Conservation (phyloP, 2,888 invertebrate genomes). For the Cremastinae sp. region DNA sequence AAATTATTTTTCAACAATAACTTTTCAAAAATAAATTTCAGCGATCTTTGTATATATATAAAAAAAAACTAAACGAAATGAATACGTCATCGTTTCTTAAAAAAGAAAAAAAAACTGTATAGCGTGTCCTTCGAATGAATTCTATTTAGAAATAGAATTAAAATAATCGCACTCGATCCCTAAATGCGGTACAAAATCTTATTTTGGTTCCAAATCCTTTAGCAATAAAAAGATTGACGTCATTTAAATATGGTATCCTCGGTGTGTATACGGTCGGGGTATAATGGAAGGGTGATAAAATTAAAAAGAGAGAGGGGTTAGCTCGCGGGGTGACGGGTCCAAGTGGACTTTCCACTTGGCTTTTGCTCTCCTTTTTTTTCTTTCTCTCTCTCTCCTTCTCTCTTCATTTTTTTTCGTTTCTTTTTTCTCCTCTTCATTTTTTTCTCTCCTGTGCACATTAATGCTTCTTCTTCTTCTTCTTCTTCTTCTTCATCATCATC, state of each 20-base stretch:
- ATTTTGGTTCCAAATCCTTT: no score
- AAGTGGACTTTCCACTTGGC: conserved; percentile 54
- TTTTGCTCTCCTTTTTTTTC: conserved; percentile 43
- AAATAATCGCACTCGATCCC: neutral
- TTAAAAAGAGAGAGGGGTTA: conserved; percentile 3
- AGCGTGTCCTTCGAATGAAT: no score
- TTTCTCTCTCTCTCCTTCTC: neutral
- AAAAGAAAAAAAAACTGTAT: no score
- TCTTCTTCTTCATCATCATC: conserved; percentile 21
- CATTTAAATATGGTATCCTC: no score
- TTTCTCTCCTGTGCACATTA: neutral
- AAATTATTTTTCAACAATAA: no score
- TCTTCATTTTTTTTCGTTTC: neutral
- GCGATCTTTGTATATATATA: no score
- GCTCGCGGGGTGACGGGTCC: conserved; percentile 4
- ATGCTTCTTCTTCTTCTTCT: conserved; percentile 6
- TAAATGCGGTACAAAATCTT: no score
- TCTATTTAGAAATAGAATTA: neutral
- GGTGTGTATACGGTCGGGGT: neutral
- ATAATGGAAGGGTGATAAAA: conserved; percentile 20
- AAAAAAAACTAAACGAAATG: no score
- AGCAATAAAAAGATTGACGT: no score
- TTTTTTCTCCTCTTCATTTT: conserved; percentile 4
- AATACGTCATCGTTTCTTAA: no score
- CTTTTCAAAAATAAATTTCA: conserved; percentile 26